Evolutionary conservation across 2,797 vertebrate species (phyloP), one percentile per base, ranked within the genome.

Genomic region (Pseudochirops corinnae): DNA sequence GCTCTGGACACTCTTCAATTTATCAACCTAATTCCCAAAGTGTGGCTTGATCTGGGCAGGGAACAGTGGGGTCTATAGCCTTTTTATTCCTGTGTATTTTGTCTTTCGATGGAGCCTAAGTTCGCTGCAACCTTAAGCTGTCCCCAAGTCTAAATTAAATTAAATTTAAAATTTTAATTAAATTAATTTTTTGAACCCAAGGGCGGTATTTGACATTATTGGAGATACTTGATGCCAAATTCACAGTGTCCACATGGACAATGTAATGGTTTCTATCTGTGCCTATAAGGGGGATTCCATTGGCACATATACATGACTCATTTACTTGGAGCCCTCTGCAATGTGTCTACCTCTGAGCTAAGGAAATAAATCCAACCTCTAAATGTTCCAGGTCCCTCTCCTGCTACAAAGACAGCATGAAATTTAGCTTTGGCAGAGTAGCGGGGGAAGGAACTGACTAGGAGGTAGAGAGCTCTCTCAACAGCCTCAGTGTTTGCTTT

Each of bases 401-500:
- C n/a, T 46, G 21, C 9, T 24, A 9, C 39, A 82, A 82, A 82
- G 50, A 50, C 14, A 11, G 53, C 50, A 91, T 90, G 58, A 26
- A 33, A 14, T 90, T 93, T 94, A 92, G 95, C 94, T 67, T 95
- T 82, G 53, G 56, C 96, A 93, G 93, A 92, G 29, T 93, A 97
- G 95, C 91, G 90, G 92, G 93, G 91, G 96, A 93, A 96, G 91
- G 94, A 46, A 7, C 31, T 14, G 1, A 56, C 0, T 92, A 94
- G 90, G 90, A 62, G 52, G 94, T 94, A 92, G 91, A 91, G 92
- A 95, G 58, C 94, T 93, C 29, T 95, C 96, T 96, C 92, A 96
- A 95, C 96, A 93, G 97, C 95, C 97, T 97, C 97, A 97, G 94
- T 98, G 97, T 98, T 98, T 98, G 97, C 98, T 98, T 97, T 97